Evolutionary conservation across 64 coral and sea anemone genomes (phyloP).

Genomic region (Stichodactyla mertensii): DNA sequence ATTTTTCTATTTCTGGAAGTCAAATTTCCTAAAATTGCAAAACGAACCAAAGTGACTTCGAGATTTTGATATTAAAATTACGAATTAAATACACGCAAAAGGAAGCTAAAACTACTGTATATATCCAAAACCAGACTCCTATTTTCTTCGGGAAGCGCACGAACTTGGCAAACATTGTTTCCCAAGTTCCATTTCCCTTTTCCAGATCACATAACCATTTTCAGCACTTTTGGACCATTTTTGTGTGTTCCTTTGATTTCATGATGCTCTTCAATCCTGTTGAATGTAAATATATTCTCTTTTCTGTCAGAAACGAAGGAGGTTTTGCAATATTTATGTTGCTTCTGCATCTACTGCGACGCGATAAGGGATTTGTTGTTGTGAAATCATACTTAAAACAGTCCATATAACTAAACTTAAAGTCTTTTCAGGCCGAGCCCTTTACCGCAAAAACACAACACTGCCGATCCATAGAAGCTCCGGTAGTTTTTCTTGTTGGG

Average conservation of each 20-base stretch:
- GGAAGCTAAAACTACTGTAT: neutral
- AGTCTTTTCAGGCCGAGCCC: neutral
- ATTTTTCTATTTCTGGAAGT: neutral
- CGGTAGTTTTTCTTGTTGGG: neutral
- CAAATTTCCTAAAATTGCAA: neutral
- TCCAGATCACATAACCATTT: neutral
- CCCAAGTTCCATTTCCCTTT: too few relatives aligned
- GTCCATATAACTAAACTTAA: neutral
- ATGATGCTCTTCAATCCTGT: neutral
- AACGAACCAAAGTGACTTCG: neutral
- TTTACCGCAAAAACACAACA: neutral
- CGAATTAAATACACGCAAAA: neutral
- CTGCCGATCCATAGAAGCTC: neutral
- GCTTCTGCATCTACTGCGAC: conserved; percentile 14
- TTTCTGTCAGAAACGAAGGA: neutral
- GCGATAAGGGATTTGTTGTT: conserved; percentile 30
- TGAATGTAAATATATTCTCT: neutral
- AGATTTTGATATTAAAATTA: neutral
- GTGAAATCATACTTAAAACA: conserved; percentile 22
- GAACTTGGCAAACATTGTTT: too few relatives aligned
- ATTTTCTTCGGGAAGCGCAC: neutral
- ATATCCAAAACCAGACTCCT: neutral
- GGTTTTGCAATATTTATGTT: conserved; percentile 40
- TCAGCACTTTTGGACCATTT: neutral
- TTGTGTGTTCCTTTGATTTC: neutral